Percentiles rank a stretch among this genome's conserved stretches.
Evolutionary conservation across 2,888 invertebrate genomes (phyloP).

Genomic region (Chydorus sphaericus): DNA sequence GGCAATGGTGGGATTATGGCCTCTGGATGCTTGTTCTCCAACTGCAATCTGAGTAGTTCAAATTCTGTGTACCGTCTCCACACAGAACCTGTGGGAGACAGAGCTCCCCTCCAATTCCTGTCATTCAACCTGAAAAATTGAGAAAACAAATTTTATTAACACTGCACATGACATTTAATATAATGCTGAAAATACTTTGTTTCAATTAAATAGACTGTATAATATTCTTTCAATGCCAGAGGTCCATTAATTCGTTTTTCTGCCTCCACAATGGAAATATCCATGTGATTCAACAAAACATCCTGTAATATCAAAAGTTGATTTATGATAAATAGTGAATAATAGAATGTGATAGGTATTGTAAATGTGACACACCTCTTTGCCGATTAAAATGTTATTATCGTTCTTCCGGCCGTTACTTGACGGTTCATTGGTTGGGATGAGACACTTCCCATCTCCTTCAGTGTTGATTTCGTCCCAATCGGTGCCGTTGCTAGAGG

Average conservation of each 20-base stretch:
- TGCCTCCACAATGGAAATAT: conserved; percentile 58
- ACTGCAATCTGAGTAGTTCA: conserved; percentile 59
- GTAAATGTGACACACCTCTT: no score
- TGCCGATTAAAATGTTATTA: no score
- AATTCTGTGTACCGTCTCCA: conserved; percentile 75
- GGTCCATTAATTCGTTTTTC: conserved; percentile 61
- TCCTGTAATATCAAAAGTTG: not conserved
- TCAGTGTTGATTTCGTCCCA: no score
- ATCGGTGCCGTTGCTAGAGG: no score
- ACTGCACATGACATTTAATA: not conserved
- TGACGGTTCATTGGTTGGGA: no score
- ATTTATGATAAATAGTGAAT: no score
- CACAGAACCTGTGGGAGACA: conserved; percentile 47
- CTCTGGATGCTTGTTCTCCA: conserved; percentile 63
- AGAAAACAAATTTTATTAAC: not conserved
- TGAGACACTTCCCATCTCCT: no score
- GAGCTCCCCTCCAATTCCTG: conserved; percentile 42
- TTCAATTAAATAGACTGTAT: conserved; percentile 62
- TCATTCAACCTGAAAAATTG: conserved; percentile 41
- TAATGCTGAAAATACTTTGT: conserved; percentile 42
- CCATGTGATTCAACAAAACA: conserved; percentile 47
- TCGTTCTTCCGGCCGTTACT: no score
- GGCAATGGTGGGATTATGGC: conserved; percentile 65
- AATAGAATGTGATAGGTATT: no score
- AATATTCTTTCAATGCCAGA: conserved; percentile 56